A percentile compares a stretch with the other conserved stretches of the same genome.
Evolutionary conservation across 2,113 vertebrate species (phyloP).

Genomic region (Leptocoma aspasia): DNA sequence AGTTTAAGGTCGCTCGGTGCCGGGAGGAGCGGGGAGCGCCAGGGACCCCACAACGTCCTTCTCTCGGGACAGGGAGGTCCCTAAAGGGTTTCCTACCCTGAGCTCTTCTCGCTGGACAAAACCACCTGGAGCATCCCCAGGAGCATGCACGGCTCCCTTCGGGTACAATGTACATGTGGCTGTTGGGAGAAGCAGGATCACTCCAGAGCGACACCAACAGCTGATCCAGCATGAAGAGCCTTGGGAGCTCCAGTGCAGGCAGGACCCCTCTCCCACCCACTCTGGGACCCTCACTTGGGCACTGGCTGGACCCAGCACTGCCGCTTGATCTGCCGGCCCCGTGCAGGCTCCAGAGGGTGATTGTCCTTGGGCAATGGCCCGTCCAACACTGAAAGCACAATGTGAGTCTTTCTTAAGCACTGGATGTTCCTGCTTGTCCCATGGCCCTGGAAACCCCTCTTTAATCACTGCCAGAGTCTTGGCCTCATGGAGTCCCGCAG

Average conservation of each 20-base stretch:
- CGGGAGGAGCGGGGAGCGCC: background rate
- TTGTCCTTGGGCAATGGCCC: background rate
- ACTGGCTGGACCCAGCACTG: background rate
- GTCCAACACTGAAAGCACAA: background rate
- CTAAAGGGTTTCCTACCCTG: background rate
- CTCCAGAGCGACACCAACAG: too few relatives aligned
- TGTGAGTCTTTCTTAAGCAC: background rate
- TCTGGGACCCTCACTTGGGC: rapidly evolving
- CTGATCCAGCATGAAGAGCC: background rate
- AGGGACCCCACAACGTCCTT: background rate
- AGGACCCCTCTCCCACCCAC: background rate
- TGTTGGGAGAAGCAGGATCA: background rate
- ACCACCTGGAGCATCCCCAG: background rate
- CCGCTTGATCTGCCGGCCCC: background rate
- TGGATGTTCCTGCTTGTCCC: background rate
- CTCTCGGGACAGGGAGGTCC: background rate
- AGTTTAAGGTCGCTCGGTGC: background rate
- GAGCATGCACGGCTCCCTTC: rapidly evolving
- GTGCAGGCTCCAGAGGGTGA: background rate
- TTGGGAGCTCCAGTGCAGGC: rapidly evolving
- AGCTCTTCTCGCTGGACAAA: background rate
- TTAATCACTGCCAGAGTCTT: background rate
- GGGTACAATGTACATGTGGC: rapidly evolving
- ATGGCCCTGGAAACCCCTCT: constrained; percentile 8
- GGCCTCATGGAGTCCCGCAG: background rate